Percentiles rank a stretch among this genome's conserved stretches.
phyloP scores from a whole-genome alignment of 2,888 invertebrate species.

The Hemistola chrysoprasaria region DNA sequence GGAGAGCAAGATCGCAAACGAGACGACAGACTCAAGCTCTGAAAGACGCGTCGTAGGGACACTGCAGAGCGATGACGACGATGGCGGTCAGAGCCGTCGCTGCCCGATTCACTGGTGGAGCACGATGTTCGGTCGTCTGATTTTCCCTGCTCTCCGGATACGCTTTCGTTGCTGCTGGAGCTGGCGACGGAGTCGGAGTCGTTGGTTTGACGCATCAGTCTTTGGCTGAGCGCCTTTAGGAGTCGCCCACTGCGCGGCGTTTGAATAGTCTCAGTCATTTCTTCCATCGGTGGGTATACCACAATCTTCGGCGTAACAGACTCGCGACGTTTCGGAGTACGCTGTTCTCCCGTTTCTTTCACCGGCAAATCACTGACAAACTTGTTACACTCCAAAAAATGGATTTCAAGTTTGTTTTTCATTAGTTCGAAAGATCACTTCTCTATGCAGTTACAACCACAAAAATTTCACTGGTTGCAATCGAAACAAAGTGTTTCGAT shows the following conservation, averaged over 20 bases:
- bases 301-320: conserved; percentile 72
- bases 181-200: conserved; percentile 68
- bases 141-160: conserved; percentile 60
- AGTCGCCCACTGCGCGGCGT: conserved; percentile 83
- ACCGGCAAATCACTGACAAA: conserved; percentile 56
- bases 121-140: conserved; percentile 74
- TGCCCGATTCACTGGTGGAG: conserved; percentile 84
- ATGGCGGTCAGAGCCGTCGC: conserved; percentile 81
- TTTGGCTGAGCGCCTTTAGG: conserved; percentile 85
- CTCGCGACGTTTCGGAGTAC: conserved; percentile 52
- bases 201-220: conserved; percentile 80
- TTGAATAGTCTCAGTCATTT: conserved; percentile 80
- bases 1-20: conserved; percentile 85
- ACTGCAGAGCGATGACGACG: conserved; percentile 81
- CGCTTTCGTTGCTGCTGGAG: conserved; percentile 73
- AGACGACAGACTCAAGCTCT: conserved; percentile 84
- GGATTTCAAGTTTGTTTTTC: conserved; percentile 65
- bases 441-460: conserved; percentile 35
- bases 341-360: conserved; percentile 49
- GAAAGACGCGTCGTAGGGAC: conserved; percentile 87
- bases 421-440: conserved; percentile 52
- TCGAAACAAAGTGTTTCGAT: conserved; percentile 27
- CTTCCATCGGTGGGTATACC: conserved; percentile 74
- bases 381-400: conserved; percentile 60
- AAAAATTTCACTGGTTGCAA: conserved; percentile 16